Conservation (phyloP, 2,888 invertebrate species). For the Synanthedon myopaeformis region DNA sequence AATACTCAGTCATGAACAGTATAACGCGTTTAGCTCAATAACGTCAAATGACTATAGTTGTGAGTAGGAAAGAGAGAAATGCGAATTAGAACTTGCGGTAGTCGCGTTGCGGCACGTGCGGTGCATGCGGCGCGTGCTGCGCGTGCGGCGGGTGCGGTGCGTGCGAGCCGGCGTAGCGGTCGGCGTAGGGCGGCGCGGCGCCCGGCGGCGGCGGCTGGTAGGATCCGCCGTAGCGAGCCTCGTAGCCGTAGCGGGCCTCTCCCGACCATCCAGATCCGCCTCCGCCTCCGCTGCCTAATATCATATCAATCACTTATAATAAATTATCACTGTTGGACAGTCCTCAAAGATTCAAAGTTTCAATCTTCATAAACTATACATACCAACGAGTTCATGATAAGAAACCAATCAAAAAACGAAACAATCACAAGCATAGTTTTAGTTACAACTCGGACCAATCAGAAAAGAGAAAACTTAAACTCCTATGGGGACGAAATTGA, state of each 20-base stretch:
- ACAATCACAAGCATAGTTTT: not conserved
- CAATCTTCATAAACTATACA: not conserved
- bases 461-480: no score
- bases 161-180: constrained; percentile 51
- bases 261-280: constrained; percentile 34
- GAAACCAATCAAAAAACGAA: no score
- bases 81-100: constrained; percentile 6
- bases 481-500: no score
- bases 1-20: no score
- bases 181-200: constrained; percentile 41
- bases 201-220: constrained; percentile 65
- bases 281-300: constrained; percentile 20
- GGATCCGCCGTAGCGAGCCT: constrained; percentile 44
- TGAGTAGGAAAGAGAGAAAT: no score
- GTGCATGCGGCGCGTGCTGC: constrained; percentile 50
- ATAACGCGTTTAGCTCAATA: no score
- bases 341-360: not conserved
- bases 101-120: constrained; percentile 13
- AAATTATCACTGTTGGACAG: constrained; percentile 11
- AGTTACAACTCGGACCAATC: no score
- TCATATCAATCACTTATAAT: no score
- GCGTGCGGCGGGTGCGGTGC: constrained; percentile 46
- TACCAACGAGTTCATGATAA: not conserved
- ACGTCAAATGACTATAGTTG: no score
- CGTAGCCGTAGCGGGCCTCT: constrained; percentile 51